Conservation (phyloP, 2,797 vertebrate genomes). For the Falco concolor region DNA sequence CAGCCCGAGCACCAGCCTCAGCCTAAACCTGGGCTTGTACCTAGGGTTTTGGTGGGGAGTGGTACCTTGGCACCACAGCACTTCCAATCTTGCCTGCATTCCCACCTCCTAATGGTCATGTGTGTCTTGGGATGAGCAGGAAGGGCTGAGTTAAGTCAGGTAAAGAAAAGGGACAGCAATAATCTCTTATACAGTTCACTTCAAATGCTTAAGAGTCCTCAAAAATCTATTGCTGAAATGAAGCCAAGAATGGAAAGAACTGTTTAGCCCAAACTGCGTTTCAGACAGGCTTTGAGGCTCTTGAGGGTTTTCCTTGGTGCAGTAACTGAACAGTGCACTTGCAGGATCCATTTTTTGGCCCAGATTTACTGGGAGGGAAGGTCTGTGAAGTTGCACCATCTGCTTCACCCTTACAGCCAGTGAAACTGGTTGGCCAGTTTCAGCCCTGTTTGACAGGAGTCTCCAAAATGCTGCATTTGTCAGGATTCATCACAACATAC, state of each 20-base stretch:
- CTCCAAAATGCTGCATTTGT: background rate
- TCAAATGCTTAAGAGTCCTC: background rate
- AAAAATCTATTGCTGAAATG: background rate
- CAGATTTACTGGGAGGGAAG: background rate
- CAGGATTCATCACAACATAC: background rate
- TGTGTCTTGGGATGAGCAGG: background rate
- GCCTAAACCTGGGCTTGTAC: background rate
- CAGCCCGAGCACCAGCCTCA: background rate
- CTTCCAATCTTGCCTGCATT: background rate
- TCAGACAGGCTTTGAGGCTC: background rate
- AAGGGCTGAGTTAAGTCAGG: background rate
- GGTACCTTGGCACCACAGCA: fast-evolving
- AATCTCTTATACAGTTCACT: background rate
- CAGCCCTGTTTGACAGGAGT: background rate
- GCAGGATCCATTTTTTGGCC: background rate
- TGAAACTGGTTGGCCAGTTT: background rate
- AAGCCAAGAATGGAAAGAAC: background rate
- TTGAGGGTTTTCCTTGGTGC: background rate
- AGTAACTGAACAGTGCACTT: background rate
- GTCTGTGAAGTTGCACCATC: background rate
- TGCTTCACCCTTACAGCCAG: background rate
- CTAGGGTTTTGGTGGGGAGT: background rate
- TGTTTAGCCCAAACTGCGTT: background rate
- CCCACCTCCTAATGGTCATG: fast-evolving
- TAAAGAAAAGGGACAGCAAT: background rate